Base-by-base conservation (phyloP, 2,888 invertebrate species). In the Harpalus rufipes region DNA sequence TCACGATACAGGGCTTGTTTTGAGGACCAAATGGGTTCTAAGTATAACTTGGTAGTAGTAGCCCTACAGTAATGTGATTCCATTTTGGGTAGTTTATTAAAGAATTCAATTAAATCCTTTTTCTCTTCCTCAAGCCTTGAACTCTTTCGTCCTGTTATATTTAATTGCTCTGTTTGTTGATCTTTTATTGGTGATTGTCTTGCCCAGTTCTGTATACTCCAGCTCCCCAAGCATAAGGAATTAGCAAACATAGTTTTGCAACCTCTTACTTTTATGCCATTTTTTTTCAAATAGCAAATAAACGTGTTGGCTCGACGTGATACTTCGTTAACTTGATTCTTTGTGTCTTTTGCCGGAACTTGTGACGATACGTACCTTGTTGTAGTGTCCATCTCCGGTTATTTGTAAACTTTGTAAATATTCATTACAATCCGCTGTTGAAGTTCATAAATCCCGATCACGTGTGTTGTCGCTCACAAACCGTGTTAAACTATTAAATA, bases 21-120 rank as follows among this genome's bases (percentile, higher is more conserved):
- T 14, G 80, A 80, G n/a, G 78, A 51, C 81, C 84, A 87, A 21
- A 82, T 74, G 25, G 86, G 87, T 85, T 87, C 87, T 76, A 88
- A 86, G 81, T 87, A 88, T 39, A 86, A 72, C 86, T 88, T 87
- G 12, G 81, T 78, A 21, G 86, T 84, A 59, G 85, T 78, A 68
- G 83, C 76, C 79, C 88, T 82, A 85, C 88, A 87, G 84, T 87
- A 87, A 78, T 88, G 87, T 7, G 87, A 87, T 63, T 86, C 86
- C 86, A 88, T 81, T 86, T 88, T 87, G 41, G 87, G 87, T 63
- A 63, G 25, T 63, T 63, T 63, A 63, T 63, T 63, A 63, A 63
- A 63, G 25, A 21, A 63, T 63, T 63, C 63, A 21, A 25, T 63
- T 63, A 25, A 21, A 18, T 10, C 63, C 18, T 63, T 63, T 63